Conservation (phyloP, 2,888 invertebrate species). For the Drosophila fungiperda region DNA sequence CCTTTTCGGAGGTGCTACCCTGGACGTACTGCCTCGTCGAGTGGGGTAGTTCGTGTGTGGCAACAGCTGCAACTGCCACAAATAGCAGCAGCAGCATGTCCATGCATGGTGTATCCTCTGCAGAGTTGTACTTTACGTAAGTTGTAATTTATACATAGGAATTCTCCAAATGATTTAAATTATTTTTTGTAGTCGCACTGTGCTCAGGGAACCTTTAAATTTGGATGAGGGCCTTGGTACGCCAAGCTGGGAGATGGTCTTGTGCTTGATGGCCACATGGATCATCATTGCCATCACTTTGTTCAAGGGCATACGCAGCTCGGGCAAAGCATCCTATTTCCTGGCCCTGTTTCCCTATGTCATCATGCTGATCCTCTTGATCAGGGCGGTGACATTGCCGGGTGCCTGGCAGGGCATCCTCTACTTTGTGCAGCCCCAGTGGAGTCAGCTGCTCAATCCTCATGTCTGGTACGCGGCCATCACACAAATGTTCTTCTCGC, state of each 20-base stretch:
- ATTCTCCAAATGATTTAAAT: neutral
- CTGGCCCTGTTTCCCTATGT: constrained; percentile 89
- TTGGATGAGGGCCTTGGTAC: constrained; percentile 86
- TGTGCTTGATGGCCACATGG: constrained; percentile 87
- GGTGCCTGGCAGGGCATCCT: constrained; percentile 88
- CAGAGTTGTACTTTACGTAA: constrained; percentile 85
- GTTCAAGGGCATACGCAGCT: constrained; percentile 87
- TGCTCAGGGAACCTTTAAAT: constrained; percentile 85
- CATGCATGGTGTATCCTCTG: constrained; percentile 76
- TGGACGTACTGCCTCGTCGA: constrained; percentile 87
- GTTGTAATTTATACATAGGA: constrained; percentile 16
- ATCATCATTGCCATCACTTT: constrained; percentile 86
- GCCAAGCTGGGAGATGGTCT: constrained; percentile 86
- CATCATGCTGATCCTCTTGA: constrained; percentile 87
- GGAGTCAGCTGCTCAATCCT: constrained; percentile 85
- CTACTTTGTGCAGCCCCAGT: constrained; percentile 88
- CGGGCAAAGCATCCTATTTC: constrained; percentile 89
- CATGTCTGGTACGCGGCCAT: constrained; percentile 89
- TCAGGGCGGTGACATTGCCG: constrained; percentile 87
- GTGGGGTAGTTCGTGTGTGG: constrained; percentile 86
- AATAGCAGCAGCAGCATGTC: constrained; percentile 44
- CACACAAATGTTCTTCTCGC: constrained; percentile 88
- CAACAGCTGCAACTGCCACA: constrained; percentile 62
- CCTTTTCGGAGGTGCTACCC: constrained; percentile 87
- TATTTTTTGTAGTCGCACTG: constrained; percentile 83